Conservation (phyloP, 2,113 vertebrate genomes). For the Caloenas nicobarica region DNA sequence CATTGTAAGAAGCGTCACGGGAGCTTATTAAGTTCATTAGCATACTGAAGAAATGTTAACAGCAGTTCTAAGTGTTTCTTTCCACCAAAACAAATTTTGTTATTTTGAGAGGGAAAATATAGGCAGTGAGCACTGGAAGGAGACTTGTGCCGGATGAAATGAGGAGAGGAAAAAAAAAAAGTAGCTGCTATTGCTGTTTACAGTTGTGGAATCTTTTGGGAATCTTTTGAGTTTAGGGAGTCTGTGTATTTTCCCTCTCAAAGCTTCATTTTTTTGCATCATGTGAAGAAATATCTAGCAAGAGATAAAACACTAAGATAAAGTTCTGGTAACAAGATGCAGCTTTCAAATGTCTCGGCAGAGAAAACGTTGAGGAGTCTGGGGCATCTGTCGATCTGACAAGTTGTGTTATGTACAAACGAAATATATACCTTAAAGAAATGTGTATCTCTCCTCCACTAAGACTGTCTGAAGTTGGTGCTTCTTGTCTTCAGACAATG, state of each 20-base stretch:
- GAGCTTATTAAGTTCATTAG: constrained; percentile 70
- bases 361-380: not conserved
- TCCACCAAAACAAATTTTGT: not conserved
- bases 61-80: constrained; percentile 42
- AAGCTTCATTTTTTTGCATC: not conserved
- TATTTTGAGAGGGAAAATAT: not conserved
- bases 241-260: not conserved
- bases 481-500: not conserved
- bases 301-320: not conserved
- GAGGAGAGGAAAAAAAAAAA: not conserved
- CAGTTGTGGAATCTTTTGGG: not conserved
- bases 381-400: not conserved
- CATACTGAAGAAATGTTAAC: constrained; percentile 60
- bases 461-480: not conserved
- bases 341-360: constrained; percentile 4
- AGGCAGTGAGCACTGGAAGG: not conserved
- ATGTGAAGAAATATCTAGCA: not conserved
- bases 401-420: not conserved
- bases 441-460: not conserved
- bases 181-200: not conserved
- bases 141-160: not conserved
- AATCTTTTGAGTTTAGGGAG: not conserved
- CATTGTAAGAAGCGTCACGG: constrained; percentile 41
- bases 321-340: not conserved
- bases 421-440: not conserved